Evolutionary conservation across 2,113 vertebrate species (phyloP).

Genomic region (Neopipo cinnamomea): DNA sequence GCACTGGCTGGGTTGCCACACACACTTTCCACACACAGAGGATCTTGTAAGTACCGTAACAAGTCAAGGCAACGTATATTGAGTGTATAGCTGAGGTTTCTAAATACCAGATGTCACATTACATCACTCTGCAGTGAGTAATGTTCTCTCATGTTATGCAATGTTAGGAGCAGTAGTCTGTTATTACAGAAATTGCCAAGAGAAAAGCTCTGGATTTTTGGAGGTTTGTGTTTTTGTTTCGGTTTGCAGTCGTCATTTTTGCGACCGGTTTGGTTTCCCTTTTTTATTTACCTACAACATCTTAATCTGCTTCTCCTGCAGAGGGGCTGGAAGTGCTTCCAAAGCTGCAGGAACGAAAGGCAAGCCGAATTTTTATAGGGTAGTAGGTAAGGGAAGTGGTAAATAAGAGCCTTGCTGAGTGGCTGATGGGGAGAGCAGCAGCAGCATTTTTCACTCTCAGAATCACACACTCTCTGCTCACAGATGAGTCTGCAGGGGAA

Average conservation of each 20-base stretch:
- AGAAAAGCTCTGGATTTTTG: neutral
- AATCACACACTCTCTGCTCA: neutral
- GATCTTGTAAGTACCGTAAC: neutral
- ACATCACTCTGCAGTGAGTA: neutral
- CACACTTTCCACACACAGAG: accelerated
- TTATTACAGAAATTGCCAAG: neutral
- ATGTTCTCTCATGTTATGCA: neutral
- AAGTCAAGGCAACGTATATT: neutral
- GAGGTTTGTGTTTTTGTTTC: neutral
- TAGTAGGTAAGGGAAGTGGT: neutral
- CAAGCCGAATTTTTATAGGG: neutral
- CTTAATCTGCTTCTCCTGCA: neutral
- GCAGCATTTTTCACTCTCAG: neutral
- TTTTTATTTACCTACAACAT: neutral
- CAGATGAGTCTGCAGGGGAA: accelerated
- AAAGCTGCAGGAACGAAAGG: neutral
- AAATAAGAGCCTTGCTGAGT: neutral
- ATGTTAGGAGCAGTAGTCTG: neutral
- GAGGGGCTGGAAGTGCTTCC: neutral
- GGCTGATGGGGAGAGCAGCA: neutral
- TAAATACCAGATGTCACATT: slow-evolving; percentile 13
- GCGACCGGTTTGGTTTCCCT: neutral
- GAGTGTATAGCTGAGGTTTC: neutral
- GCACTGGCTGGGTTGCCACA: neutral
- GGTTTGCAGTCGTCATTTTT: neutral